phyloP scores from a whole-genome alignment of 2,797 vertebrate genomes.

The Phyllotis vaccarum region DNA sequence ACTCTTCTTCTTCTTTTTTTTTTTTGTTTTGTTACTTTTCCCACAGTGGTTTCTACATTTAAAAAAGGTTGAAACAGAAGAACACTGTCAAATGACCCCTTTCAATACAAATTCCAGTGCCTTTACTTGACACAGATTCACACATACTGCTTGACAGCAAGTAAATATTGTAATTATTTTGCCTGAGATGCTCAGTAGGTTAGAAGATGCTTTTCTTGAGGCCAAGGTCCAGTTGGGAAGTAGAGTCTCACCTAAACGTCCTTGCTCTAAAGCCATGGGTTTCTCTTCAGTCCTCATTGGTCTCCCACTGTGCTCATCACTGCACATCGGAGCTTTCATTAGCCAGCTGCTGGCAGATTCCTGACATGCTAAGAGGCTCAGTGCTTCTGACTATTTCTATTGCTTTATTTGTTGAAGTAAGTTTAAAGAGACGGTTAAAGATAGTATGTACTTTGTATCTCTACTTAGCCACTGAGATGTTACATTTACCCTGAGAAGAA shows the following conservation, averaged over 20 bases:
- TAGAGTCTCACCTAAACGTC: neutral
- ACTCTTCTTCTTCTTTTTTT: fast-evolving
- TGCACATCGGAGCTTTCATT: neutral
- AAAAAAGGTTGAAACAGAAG: slow-evolving; percentile 37
- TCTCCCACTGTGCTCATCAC: neutral
- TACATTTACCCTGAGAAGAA: slow-evolving; percentile 42
- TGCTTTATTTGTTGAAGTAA: slow-evolving; percentile 6
- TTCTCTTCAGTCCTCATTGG: neutral
- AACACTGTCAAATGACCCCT: neutral
- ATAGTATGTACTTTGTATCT: neutral
- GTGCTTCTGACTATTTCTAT: neutral
- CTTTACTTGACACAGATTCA: neutral
- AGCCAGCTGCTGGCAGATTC: neutral
- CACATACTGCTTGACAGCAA: neutral
- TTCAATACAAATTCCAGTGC: neutral
- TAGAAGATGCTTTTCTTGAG: slow-evolving; percentile 32
- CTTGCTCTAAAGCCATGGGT: neutral
- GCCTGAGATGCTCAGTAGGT: neutral
- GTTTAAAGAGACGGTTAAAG: neutral
- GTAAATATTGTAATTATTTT: slow-evolving; percentile 44
- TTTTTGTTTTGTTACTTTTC: slow-evolving; percentile 27
- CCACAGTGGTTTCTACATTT: slow-evolving; percentile 48
- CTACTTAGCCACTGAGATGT: neutral
- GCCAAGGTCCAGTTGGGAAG: neutral
- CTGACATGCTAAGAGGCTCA: neutral